These are phyloP conservation scores for Deilephila elpenor DNA, from an alignment of 2,888 invertebrate genomes.

Conservation along the genomic window DNA sequence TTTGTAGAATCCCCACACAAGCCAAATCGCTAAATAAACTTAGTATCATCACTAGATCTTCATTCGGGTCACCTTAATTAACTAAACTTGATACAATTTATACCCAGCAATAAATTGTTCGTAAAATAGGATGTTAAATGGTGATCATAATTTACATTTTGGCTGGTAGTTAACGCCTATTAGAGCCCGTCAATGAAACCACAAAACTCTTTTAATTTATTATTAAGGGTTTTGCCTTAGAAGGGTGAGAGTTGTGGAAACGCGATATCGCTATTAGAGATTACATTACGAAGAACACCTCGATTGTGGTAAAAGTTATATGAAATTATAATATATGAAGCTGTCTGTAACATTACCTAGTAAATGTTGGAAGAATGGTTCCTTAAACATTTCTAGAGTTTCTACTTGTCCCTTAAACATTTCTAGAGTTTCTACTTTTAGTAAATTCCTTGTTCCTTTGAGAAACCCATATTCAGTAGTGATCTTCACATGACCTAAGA, in stretches of 20 bases:
- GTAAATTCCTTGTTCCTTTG: no score
- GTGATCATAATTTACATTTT: constrained; percentile 26
- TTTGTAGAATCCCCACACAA: no score
- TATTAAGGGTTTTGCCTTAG: background rate
- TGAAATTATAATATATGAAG: background rate
- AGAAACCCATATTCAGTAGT: no score
- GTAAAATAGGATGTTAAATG: constrained; percentile 16
- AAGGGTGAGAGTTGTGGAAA: background rate
- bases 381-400: no score
- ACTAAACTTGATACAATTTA: background rate
- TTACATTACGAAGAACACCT: background rate
- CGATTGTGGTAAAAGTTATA: background rate
- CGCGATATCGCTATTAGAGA: constrained; percentile 21
- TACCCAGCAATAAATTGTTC: constrained; percentile 7
- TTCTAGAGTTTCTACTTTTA: no score
- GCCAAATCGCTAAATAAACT: no score
- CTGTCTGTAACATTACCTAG: no score
- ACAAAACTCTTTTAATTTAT: constrained; percentile 28
- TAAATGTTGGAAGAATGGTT: no score
- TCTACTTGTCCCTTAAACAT: no score
- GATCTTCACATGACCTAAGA: no score
- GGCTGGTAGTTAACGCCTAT: constrained; percentile 27
- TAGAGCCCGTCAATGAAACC: constrained; percentile 28
- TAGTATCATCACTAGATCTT: no score
- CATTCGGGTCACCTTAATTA: background rate